Evolutionary conservation across 2,113 vertebrate species (phyloP), one percentile per base, ranked within the genome.

Genomic region (Scytalopus superciliaris): DNA sequence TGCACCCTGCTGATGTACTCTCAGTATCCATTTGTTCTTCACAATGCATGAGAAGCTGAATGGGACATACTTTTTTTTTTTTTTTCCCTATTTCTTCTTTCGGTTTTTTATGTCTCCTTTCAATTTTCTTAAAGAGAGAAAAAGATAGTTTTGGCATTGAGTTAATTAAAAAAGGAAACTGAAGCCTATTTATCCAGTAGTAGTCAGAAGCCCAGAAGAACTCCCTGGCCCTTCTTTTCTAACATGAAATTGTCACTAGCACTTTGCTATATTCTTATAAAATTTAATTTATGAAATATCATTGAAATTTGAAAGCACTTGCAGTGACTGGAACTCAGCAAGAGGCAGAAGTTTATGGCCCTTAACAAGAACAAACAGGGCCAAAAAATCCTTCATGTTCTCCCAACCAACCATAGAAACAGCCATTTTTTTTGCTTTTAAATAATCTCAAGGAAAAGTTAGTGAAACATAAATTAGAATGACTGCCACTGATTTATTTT

Each of bases 401-500:
- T 97, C 93, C 88, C 96, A 92, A 42, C 45, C 35, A 76, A 82
- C 75, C 84, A 81, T 62, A 93, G 74, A 89, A 96, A 93, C 69
- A 90, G 79, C n/a, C 56, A 5, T 68, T 88, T 91, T 95, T 92
- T 73, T 79, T 73, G n/a, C 69, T 96, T 75, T 66, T 76, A 87
- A 91, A 91, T 92, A 85, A 83, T 89, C 92, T 90, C 94, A 95
- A 95, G 93, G 97, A 96, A 97, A 97, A 96, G 86, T 87, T 95
- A 94, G 68, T 3, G 57, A 97, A 96, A 97, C 95, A 80, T 97
- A 95, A 97, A 96, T 95, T 95, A 94, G 69, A 89, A 62, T 0
- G 42, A 79, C 93, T 94, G 84, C 96, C 18, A 33, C 85, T 96
- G 97, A 97, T 96, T 96, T 97, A 96, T 95, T 94, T 97, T 94